Evolutionary conservation across 2,888 invertebrate species (phyloP).

Genomic region (Meteorus colon): DNA sequence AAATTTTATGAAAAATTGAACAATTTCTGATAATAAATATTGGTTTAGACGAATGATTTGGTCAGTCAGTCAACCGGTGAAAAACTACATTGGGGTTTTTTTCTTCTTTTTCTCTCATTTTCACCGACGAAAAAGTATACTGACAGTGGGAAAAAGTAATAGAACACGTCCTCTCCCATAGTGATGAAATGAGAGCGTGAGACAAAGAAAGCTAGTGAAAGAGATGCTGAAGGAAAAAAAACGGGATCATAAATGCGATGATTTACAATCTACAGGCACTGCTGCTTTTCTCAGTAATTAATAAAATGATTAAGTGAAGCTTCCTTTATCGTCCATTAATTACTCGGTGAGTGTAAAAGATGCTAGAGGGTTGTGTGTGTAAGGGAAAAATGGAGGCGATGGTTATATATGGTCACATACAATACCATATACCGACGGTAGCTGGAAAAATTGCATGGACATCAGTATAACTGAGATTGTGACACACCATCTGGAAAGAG

Average conservation of each 20-base stretch:
- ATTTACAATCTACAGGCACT: conserved; percentile 56
- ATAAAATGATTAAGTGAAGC: conserved; percentile 64
- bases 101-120: conserved; percentile 4
- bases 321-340: conserved; percentile 59
- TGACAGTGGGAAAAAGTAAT: conserved; percentile 21
- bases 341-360: conserved; percentile 43
- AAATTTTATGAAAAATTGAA: conserved; percentile 11
- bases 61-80: conserved; percentile 9
- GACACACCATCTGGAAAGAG: conserved; percentile 17
- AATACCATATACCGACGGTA: background rate
- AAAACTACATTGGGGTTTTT: background rate
- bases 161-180: conserved; percentile 25
- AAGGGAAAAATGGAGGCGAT: conserved; percentile 18
- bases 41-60: conserved; percentile 14
- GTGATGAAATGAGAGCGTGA: background rate
- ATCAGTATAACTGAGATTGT: conserved; percentile 37
- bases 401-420: background rate
- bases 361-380: conserved; percentile 32
- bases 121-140: conserved; percentile 21
- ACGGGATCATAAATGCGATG: conserved; percentile 48
- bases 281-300: conserved; percentile 60
- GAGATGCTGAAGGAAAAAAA: background rate
- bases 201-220: background rate
- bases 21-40: conserved; percentile 15
- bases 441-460: conserved; percentile 32